Conservation (phyloP, 2,797 vertebrate species). For the Chelonia mydas region DNA sequence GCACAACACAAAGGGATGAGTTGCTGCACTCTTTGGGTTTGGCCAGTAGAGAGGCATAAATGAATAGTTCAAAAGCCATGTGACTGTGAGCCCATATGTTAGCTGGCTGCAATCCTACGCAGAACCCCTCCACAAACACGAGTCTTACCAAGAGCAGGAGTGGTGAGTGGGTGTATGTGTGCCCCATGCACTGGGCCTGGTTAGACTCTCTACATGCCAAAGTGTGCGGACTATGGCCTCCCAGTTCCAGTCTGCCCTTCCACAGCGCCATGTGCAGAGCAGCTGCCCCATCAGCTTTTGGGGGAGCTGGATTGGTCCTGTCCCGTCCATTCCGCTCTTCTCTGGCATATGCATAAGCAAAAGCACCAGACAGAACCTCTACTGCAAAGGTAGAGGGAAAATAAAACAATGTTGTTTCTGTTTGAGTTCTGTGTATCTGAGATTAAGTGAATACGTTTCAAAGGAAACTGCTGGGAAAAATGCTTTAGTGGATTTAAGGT, state of each 20-base stretch:
- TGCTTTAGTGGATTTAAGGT: not conserved
- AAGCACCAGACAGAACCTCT: not conserved
- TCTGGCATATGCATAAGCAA: not conserved
- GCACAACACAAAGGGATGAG: rapidly evolving
- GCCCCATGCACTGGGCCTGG: rapidly evolving
- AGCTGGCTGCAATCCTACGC: not conserved
- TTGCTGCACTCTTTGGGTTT: not conserved
- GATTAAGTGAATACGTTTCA: not conserved
- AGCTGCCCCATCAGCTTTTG: not conserved
- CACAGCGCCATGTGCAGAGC: not conserved
- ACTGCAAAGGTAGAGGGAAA: not conserved
- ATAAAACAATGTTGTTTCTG: rapidly evolving
- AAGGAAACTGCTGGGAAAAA: not conserved
- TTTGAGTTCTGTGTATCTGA: not conserved
- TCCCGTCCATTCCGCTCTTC: not conserved
- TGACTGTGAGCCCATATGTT: rapidly evolving
- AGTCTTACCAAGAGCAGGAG: not conserved
- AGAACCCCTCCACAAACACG: not conserved
- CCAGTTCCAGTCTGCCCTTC: not conserved
- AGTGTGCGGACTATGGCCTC: not conserved
- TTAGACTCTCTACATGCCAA: not conserved
- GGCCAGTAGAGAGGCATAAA: not conserved
- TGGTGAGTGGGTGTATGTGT: not conserved
- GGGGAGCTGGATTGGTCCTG: not conserved
- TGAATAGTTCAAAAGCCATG: rapidly evolving